phyloP scores from a whole-genome alignment of 2,888 invertebrate genomes.

The Gandaritis pyraliata region DNA sequence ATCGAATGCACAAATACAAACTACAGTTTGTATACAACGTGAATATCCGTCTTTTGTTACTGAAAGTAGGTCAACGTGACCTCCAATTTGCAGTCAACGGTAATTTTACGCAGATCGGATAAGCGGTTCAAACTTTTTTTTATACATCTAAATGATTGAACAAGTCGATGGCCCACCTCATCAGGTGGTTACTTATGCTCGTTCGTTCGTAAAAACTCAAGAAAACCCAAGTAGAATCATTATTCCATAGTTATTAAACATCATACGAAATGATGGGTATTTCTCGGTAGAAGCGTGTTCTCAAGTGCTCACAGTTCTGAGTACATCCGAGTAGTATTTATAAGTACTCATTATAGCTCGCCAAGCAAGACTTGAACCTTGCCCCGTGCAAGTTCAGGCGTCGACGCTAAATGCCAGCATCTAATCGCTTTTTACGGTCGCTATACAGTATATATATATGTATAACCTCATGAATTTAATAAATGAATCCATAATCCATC shows the following conservation, averaged over 20 bases:
- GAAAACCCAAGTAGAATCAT: neutral
- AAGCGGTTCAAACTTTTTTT: too few relatives aligned
- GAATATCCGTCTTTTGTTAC: slow-evolving; percentile 33
- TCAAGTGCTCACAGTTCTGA: neutral
- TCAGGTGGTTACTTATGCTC: too few relatives aligned
- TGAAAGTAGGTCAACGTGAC: slow-evolving; percentile 16
- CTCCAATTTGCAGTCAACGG: slow-evolving; percentile 25
- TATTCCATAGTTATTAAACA: neutral
- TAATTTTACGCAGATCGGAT: neutral
- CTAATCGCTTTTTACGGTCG: neutral
- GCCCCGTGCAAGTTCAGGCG: neutral
- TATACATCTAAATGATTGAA: too few relatives aligned
- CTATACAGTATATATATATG: too few relatives aligned
- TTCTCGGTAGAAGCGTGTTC: neutral
- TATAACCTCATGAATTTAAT: too few relatives aligned
- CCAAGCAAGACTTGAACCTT: slow-evolving; percentile 1
- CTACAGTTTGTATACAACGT: slow-evolving; percentile 1
- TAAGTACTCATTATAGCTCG: neutral
- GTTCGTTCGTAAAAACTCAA: neutral
- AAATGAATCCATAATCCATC: too few relatives aligned
- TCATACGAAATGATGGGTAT: neutral
- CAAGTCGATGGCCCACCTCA: too few relatives aligned
- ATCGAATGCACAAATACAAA: slow-evolving; percentile 12
- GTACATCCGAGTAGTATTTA: neutral
- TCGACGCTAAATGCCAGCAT: neutral